Base-by-base conservation (phyloP, 2,797 vertebrate genomes). In the Miichthys miiuy region DNA sequence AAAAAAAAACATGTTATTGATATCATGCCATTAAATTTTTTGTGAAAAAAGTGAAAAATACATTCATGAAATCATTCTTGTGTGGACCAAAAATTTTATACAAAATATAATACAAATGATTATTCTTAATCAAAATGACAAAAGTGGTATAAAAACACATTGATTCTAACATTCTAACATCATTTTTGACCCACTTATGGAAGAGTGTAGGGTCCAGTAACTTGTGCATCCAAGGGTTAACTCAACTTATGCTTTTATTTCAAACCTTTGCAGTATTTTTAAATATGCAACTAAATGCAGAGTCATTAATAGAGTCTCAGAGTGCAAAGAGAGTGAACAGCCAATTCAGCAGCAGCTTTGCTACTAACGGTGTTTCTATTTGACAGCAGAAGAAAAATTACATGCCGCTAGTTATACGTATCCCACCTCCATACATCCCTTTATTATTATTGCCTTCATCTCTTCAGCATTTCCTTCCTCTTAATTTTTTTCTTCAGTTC, bases 321-420 rank as follows among this genome's bases (percentile, higher is more conserved):
- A 54, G 14, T 20, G 4, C 6, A 61, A 68, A 50, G n/a, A 50
- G 17, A 48, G 3, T 3, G 3, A 41, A 17, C 20, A 60, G 25
- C 60, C n/a, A 57, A 7, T 41, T 30, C n/a, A 42, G 8, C 44
- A 34, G 55, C 25, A 54, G 61, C 21, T 1, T 20, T 27, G n/a
- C 50, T 38, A 56, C 9, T 42, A 20, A 68, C 4, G n/a, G 16
- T 25, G 14, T 38, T 51, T 61, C 30, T 38, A 4, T 75, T 23
- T 61, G 67, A 78, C 21, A 41, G 2, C 13, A 27, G 48, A 25
- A 65, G 21, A 66, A 69, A 73, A 63, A 64, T 73, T 61, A 68
- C 50, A 46, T 60, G 16, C 48, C 25, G 16, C 75, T 71, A 41
- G 16, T 52, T 50, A 18, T 17, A 34, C 25, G 9, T 10, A 21